Base-by-base conservation (phyloP, 2,888 invertebrate genomes). In the Eristalis intricaria region DNA sequence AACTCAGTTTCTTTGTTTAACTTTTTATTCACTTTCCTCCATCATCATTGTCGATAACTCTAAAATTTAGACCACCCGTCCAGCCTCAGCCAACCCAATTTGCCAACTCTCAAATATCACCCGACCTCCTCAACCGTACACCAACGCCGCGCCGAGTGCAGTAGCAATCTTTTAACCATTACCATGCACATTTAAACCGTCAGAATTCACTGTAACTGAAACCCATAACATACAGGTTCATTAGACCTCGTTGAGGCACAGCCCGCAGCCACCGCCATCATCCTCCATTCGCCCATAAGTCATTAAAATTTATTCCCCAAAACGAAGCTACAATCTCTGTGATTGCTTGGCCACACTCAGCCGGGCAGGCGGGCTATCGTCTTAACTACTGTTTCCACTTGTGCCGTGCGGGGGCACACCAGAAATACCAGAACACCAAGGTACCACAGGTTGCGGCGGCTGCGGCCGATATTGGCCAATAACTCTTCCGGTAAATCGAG, bases 401-500 rank as follows among this genome's bases (percentile, higher is more conserved):
- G 13, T 60, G 4, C 60, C 50, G 50, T 23, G 23, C 60, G 60
- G 56, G 56, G 56, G 56, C 13, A 19, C 56, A 56, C 11, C 38
- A 38, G 13, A 8, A 19, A 50, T 50, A 50, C 50, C 50, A 50
- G 50, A 50, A 50, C 50, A 50, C 19, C 50, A 19, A 50, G 19
- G 50, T 19, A 50, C 19, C 71, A 70, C 75, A 83, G 68, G 71
- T 58, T 73, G 82, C 35, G 26, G 26, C 71, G 73, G 73, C 63
- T 26, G 26, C 71, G 73, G 66, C 76, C 87, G 83, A 83, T 87
- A 87, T 83, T 50, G 79, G 83, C 64, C 87, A 83, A 87, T 87
- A 87, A 87, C 83, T 87, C 87, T 87, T 87, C 58, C 76, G 79
- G 66, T 79, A 87, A 87, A 87, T 87, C 87, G 87, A 83, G 71